A percentile compares a stretch with the other conserved stretches of the same genome.
These are phyloP conservation scores for Rhadina sibilatrix DNA, from an alignment of 2,113 vertebrate genomes.

Conservation along the genomic window DNA sequence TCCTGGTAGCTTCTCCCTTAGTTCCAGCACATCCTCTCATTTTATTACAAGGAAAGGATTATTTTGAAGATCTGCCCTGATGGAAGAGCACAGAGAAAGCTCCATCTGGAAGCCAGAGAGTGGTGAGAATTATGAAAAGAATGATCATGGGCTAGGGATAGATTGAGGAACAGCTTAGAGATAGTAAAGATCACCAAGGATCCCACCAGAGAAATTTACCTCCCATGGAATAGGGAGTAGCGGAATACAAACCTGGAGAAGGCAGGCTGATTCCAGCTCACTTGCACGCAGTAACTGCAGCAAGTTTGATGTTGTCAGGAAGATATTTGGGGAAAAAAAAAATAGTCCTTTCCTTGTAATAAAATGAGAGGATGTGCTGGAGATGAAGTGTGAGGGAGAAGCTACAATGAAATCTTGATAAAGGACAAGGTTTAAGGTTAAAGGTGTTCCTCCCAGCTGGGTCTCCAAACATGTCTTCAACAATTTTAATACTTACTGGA, in stretches of 20 bases:
- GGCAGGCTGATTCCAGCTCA: background rate
- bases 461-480: background rate
- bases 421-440: no score
- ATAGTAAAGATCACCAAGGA: background rate
- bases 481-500: background rate
- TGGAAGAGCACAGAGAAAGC: background rate
- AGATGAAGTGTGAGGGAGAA: background rate
- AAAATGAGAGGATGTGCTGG: background rate
- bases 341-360: background rate
- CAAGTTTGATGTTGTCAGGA: background rate
- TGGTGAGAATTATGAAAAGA: background rate
- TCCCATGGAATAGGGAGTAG: background rate
- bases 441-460: background rate
- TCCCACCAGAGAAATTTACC: background rate
- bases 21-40: background rate
- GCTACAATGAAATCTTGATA: background rate
- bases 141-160: accelerated
- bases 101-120: background rate
- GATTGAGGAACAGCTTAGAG: background rate
- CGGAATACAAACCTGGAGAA: background rate
- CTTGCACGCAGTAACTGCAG: background rate
- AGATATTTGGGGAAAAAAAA: background rate
- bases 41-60: background rate
- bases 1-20: background rate
- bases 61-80: background rate